Evolutionary conservation across 2,113 vertebrate genomes (phyloP).

Genomic region (Emydocephalus ijimae): DNA sequence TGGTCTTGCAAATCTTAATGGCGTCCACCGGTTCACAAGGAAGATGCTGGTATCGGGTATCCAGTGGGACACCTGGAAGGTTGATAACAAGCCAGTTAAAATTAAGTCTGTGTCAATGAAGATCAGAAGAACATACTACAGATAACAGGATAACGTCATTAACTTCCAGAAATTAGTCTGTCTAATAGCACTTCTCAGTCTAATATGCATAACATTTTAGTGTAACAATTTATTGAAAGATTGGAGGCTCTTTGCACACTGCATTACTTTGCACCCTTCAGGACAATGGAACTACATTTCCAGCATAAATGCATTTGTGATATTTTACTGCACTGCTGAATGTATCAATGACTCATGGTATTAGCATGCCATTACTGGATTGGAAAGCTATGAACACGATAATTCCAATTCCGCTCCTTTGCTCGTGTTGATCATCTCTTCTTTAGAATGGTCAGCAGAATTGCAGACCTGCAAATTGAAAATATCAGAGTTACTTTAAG

Average conservation of each 20-base stretch:
- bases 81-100: conserved; percentile 69
- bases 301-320: conserved; percentile 4
- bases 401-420: conserved; percentile 6
- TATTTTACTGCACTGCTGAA: conserved; percentile 26
- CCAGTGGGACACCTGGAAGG: conserved; percentile 85
- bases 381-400: neutral
- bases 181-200: neutral
- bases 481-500: neutral
- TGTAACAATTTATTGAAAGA: conserved; percentile 12
- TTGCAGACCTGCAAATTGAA: neutral
- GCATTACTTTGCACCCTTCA: neutral
- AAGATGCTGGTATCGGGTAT: conserved; percentile 68
- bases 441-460: neutral
- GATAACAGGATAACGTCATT: conserved; percentile 44
- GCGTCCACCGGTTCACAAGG: conserved; percentile 71
- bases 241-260: neutral
- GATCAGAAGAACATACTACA: conserved; percentile 78
- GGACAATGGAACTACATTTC: neutral
- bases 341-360: neutral
- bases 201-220: conserved; percentile 6
- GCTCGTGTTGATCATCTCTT: neutral
- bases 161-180: conserved; percentile 14
- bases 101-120: conserved; percentile 92
- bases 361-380: accelerated
- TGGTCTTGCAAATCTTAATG: conserved; percentile 87